A percentile compares a stretch with the other conserved stretches of the same genome.
phyloP scores from a whole-genome alignment of 1,140 invertebrate species.

The Belonocnema kinseyi region DNA sequence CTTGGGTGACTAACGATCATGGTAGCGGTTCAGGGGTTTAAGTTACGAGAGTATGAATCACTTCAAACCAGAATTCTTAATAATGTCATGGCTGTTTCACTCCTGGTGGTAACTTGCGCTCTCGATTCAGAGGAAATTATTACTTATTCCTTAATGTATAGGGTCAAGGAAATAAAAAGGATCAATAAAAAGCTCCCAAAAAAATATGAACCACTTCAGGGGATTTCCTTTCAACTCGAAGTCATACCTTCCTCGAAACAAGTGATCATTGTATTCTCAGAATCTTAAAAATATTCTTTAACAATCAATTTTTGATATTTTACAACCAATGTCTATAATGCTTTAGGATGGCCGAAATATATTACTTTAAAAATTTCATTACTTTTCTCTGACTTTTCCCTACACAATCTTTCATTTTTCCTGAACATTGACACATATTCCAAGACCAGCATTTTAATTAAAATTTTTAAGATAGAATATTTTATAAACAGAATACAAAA shows the following conservation, averaged over 20 bases:
- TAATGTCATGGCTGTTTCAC: conserved; percentile 28
- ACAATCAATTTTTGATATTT: too few relatives aligned
- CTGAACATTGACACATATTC: too few relatives aligned
- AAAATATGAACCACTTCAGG: background rate
- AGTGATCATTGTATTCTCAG: too few relatives aligned
- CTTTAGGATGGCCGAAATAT: too few relatives aligned
- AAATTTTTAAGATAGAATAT: too few relatives aligned
- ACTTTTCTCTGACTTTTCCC: too few relatives aligned
- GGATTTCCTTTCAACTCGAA: background rate
- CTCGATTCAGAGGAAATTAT: conserved; percentile 19
- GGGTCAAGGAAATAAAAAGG: background rate
- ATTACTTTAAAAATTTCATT: too few relatives aligned
- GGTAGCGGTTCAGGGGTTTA: conserved; percentile 2
- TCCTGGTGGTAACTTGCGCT: conserved; percentile 24
- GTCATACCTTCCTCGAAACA: background rate
- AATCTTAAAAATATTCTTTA: too few relatives aligned
- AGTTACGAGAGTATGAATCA: conserved; percentile 25
- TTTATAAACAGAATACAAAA: too few relatives aligned
- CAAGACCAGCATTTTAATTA: too few relatives aligned
- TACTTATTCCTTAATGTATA: background rate
- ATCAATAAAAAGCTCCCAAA: background rate
- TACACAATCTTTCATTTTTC: too few relatives aligned
- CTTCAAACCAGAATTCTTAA: conserved; percentile 29
- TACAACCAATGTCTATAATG: too few relatives aligned
- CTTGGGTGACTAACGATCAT: conserved; percentile 36